A percentile compares a stretch with the other conserved stretches of the same genome.
phyloP scores from a whole-genome alignment of 1,140 invertebrate species.

The Trichogramma pretiosum region DNA sequence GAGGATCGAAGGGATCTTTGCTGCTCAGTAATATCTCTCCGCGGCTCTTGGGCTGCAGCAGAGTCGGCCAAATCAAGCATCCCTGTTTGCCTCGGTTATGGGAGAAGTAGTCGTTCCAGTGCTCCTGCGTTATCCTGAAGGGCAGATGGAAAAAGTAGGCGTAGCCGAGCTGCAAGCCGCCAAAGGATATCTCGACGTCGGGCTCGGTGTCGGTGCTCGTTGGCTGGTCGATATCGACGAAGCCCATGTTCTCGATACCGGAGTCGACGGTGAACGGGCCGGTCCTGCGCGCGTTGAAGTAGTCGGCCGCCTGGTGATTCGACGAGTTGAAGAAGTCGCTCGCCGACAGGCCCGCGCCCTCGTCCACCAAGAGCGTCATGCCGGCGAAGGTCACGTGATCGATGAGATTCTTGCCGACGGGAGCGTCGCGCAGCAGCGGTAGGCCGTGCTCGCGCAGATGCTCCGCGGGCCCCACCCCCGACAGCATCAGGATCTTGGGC shows the following conservation, averaged over 20 bases:
- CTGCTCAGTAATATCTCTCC: neutral
- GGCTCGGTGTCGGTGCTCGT: neutral
- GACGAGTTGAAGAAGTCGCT: neutral
- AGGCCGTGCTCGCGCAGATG: neutral
- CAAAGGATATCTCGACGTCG: neutral
- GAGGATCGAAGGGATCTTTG: neutral
- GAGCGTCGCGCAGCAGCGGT: neutral
- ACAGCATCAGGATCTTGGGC: neutral
- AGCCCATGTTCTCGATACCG: neutral
- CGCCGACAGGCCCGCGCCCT: neutral
- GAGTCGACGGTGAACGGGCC: neutral
- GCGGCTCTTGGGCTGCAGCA: neutral
- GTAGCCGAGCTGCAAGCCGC: neutral
- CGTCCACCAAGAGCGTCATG: neutral
- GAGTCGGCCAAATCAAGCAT: neutral
- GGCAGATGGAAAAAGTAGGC: neutral
- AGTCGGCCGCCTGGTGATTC: neutral
- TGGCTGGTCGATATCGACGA: neutral
- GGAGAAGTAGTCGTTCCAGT: neutral
- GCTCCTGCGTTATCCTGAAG: neutral
- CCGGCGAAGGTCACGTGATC: neutral
- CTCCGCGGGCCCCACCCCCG: neutral
- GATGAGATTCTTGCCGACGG: neutral
- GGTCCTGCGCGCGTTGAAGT: neutral
- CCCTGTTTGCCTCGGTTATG: neutral